phyloP scores from a whole-genome alignment of 1,140 invertebrate genomes.

The Magallana angulata region DNA sequence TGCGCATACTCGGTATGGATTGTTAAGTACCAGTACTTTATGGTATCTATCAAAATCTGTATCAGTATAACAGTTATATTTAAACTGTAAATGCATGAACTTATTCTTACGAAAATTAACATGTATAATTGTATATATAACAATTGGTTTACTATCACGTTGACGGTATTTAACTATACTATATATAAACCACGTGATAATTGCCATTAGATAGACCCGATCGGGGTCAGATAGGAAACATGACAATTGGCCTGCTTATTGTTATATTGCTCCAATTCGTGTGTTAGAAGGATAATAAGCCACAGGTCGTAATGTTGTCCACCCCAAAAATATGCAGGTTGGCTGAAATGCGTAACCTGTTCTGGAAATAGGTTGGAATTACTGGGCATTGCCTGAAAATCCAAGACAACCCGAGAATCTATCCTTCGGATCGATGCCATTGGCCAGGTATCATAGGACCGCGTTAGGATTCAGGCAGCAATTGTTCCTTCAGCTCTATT shows the following conservation, averaged over 20 bases:
- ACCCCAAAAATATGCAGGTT: neutral
- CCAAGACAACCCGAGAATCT: constrained; percentile 30
- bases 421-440: neutral
- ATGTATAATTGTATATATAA: too few relatives aligned
- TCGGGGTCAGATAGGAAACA: neutral
- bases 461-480: neutral
- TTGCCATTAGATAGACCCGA: too few relatives aligned
- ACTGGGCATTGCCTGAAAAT: constrained; percentile 14
- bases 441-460: neutral
- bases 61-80: too few relatives aligned
- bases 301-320: neutral
- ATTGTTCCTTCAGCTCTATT: too few relatives aligned
- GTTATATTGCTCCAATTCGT: constrained; percentile 12
- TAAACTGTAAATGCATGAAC: neutral
- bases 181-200: constrained; percentile 13
- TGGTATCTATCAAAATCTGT: too few relatives aligned
- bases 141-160: too few relatives aligned
- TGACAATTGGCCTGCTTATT: neutral
- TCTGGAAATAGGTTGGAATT: constrained; percentile 5
- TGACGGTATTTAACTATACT: neutral
- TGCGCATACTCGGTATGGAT: too few relatives aligned
- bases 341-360: neutral
- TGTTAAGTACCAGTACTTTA: too few relatives aligned
- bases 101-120: neutral
- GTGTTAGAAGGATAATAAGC: neutral